phyloP scores from a whole-genome alignment of 2,888 invertebrate genomes.

The Leuctra nigra region DNA sequence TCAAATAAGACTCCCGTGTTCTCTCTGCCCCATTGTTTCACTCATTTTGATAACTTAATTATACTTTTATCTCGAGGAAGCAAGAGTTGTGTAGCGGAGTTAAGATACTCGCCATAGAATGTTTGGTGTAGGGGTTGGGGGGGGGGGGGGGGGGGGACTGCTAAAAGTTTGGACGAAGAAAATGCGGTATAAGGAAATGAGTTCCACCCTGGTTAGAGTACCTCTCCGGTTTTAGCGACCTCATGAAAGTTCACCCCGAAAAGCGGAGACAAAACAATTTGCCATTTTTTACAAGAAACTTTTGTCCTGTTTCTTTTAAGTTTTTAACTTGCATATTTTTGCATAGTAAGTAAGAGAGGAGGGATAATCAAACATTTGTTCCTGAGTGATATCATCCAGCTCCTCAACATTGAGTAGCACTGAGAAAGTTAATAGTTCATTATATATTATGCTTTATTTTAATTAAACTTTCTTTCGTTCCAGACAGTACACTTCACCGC shows the following conservation, averaged over 20 bases:
- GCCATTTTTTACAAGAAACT: not conserved
- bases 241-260: not conserved
- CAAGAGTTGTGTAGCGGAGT: conserved; percentile 13
- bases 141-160: not conserved
- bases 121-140: not conserved
- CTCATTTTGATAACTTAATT: conserved; percentile 18
- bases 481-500: no score
- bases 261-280: conserved; percentile 1
- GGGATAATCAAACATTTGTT: no score
- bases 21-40: conserved; percentile 4
- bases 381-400: no score
- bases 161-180: conserved; percentile 11
- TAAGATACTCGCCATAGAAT: not conserved
- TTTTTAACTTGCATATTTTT: no score
- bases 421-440: no score
- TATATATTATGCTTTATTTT: no score
- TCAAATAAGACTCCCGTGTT: no score
- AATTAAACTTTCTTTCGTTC: no score
- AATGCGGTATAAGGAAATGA: conserved; percentile 6
- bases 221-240: not conserved
- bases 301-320: no score
- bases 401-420: no score
- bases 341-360: no score
- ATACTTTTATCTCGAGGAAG: conserved; percentile 16
- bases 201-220: not conserved